Base-by-base conservation (phyloP, 1,140 invertebrate genomes). In the Andrena cerasifolii region DNA sequence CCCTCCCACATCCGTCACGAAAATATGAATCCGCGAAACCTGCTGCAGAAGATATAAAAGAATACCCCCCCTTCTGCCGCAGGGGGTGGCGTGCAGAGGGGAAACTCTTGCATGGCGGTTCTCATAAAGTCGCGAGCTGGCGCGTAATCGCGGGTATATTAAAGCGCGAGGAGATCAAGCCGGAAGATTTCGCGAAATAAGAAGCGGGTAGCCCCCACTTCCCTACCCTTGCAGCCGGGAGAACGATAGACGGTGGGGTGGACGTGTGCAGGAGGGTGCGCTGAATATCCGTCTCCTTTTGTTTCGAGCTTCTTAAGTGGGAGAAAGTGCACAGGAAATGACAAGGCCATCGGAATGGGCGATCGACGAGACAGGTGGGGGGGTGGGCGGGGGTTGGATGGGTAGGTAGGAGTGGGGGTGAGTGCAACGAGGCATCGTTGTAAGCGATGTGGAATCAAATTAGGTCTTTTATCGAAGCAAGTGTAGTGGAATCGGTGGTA, bases 81-180 rank as follows among this genome's bases (percentile, higher is more conserved):
- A 18, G 24, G 18, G 26, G 16, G 24, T 5, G 7, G 8, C 5
- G 3, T 31, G 7, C 36, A 5, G 0, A 14, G 49, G 31, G 58
- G 43, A 18, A 59, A 61, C 54, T 66, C 72, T 80, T 58, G 66
- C 65, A 59, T 53, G 65, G 62, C 43, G 74, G 68, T 82, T 78
- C 81, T 83, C 81, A 83, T 83, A 83, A 83, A 83, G 80, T 83
- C 80, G 81, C 81, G 80, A 83, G 81, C 67, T 78, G 74, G 61
- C 74, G 80, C 81, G 74, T 83, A 83, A 83, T 83, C 81, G 81
- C 40, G 67, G 56, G 54, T 82, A 83, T 83, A 83, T 83, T 83
- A 83, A 83, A 83, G 74, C 66, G 80, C 80, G 74, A 82, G 61
- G 56, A 82, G 80, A 83, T 78, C 74, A 82, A 49, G 26, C 51